Evolutionary conservation across 2,888 invertebrate species (phyloP), one percentile per base, ranked within the genome.

Genomic region (Archips xylosteana): DNA sequence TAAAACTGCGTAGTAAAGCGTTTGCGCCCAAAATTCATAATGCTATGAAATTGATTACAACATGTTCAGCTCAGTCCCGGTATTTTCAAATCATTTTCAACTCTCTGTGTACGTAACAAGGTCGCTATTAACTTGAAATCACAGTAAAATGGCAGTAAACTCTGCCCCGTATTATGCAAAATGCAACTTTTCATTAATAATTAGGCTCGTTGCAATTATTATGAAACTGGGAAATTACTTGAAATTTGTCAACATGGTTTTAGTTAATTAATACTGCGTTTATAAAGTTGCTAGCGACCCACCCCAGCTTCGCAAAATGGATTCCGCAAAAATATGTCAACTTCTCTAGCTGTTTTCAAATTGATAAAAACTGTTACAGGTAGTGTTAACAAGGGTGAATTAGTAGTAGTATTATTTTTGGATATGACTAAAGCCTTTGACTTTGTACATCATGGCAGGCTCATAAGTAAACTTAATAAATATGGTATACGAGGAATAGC

Each of bases 141-240:
- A 13, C 10, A 39, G 36, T 12, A 60, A 59, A 34, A 60, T 34
- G 36, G 12, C 13, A 36, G 49, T 51, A 54, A 60, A 60, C 60
- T 39, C 8, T 5, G 13, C 9, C 39, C 39, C 5, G 34, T 39
- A 39, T 36, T 60, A 57, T 64, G 9, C 63, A 47, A 62, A 34
- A 65, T 51, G 65, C 65, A 51, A 49, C 64, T 64, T 51, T 64
- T 64, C 51, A 64, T 64, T 49, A 64, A 49, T 49, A n/a, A n/a
- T n/a, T n/a, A n/a, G 34, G 6, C 36, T n/a, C 36, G 51, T 36
- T 51, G 15, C n/a, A 36, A 36, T 65, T 8, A 51, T 65, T 65
- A 65, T 65, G 65, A 51, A 65, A 36, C 34, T 51, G 34, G 65
- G 15, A 32, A 65, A 34, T 64, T 64, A 64, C 64, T 64, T 49